A percentile compares a stretch with the other conserved stretches of the same genome.
Evolutionary conservation across 2,113 vertebrate genomes (phyloP).

Genomic region (Nanorana parkeri): DNA sequence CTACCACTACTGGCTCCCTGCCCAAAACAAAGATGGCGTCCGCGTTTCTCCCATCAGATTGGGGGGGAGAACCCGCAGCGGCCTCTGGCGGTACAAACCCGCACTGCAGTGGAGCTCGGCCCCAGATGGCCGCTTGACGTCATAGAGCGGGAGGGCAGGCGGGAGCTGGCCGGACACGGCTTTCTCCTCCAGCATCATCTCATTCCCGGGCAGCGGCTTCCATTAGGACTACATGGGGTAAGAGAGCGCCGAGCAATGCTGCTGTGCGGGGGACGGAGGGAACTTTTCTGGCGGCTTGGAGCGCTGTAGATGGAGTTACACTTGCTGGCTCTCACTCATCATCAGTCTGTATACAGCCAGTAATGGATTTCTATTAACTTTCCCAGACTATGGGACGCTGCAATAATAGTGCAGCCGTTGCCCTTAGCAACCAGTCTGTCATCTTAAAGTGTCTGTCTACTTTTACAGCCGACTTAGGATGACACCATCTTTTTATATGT

Average conservation of each 20-base stretch:
- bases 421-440: too few relatives aligned
- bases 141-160: slow-evolving; percentile 29
- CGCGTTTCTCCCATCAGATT: neutral
- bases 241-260: neutral
- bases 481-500: too few relatives aligned
- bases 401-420: too few relatives aligned
- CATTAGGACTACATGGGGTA: neutral
- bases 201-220: neutral
- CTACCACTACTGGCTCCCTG: neutral
- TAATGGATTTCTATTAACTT: too few relatives aligned
- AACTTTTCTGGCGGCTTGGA: neutral
- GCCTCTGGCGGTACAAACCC: neutral
- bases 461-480: too few relatives aligned
- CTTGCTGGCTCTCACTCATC: too few relatives aligned
- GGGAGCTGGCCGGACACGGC: neutral
- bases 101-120: neutral
- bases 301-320: too few relatives aligned
- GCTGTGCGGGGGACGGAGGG: neutral
- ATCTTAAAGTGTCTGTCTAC: too few relatives aligned
- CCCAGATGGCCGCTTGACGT: slow-evolving; percentile 49
- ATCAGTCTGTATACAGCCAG: too few relatives aligned
- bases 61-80: neutral
- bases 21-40: slow-evolving; percentile 32
- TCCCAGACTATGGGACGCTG: too few relatives aligned
- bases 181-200: neutral